Base-by-base conservation (phyloP, 1,140 invertebrate species). In the Leguminivora glycinivorella region DNA sequence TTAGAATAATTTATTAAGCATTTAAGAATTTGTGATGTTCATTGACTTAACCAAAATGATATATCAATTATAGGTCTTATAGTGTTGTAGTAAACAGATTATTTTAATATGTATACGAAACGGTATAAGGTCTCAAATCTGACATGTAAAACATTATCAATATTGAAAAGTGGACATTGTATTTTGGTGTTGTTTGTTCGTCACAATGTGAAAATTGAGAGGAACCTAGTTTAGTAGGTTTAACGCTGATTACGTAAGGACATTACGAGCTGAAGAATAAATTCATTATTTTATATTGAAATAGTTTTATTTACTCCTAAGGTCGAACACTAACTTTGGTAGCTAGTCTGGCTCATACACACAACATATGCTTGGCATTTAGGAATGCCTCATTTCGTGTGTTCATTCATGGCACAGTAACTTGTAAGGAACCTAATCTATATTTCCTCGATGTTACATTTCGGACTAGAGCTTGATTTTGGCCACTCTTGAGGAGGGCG, bases 381-480 rank as follows among this genome's bases (percentile, higher is more conserved):
- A 2, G 31, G 31, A 52, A 52, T 7, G 43, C 3, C 3, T 47
- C 1, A 47, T 5, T 47, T 19, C 43, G 40, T 52, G 6, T 17
- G 19, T 5, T 47, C 14, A 12, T 19, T 52, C 19, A 52, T 52
- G 47, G 47, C 29, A 29, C 12, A 14, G 47, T 82, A 60, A 90
- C 72, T 67, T 78, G 29, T 63, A 91, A 76, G 69, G 82, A 86
- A 4, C 86, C 84, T 68, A 88, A 60, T 71, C 79, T 81, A 69
- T 90, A 91, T 69, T 85, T 84, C 47, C 79, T 82, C 9, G 86
- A 89, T 40, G 83, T 79, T 29, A 77, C 77, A 73, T 89, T 90
- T 71, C 89, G 71, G 26, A 89, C 75, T 66, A 91, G 75, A 0
- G 90, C 79, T 75, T 83, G 69, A 31, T 88, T 85, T 22, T 75